Evolutionary conservation across 2,888 invertebrate genomes (phyloP).

Genomic region (Sphaerophoria taeniata): DNA sequence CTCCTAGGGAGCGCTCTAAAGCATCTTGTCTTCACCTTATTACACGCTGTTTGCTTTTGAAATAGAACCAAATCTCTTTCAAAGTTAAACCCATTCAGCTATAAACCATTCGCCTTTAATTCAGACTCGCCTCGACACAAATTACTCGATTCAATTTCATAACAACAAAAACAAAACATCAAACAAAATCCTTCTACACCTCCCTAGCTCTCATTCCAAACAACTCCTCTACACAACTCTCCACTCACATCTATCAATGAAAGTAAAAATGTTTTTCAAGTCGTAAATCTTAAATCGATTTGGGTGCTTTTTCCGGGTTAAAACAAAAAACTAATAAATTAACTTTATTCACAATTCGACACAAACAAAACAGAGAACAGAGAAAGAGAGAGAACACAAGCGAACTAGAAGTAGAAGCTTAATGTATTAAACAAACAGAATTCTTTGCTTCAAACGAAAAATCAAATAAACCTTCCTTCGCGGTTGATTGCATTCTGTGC

Average conservation of each 20-base stretch:
- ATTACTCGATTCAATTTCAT: too few species aligned
- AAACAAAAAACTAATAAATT: slow-evolving; percentile 15
- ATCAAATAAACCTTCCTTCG: slow-evolving; percentile 63
- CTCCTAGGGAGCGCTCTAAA: too few species aligned
- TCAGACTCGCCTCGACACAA: too few species aligned
- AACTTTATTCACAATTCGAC: slow-evolving; percentile 40
- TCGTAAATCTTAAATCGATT: slow-evolving; percentile 53
- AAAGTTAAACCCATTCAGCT: too few species aligned
- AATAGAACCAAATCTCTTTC: too few species aligned
- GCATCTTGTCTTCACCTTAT: too few species aligned
- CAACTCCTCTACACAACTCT: neutral
- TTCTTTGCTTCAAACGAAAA: slow-evolving; percentile 53
- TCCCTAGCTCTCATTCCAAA: slow-evolving; percentile 7
- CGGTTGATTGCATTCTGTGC: slow-evolving; percentile 26
- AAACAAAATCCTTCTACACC: slow-evolving; percentile 25
- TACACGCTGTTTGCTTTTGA: too few species aligned
- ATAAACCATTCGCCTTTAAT: too few species aligned
- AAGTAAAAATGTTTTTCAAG: slow-evolving; percentile 31
- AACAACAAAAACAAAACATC: too few species aligned
- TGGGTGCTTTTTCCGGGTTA: slow-evolving; percentile 19
- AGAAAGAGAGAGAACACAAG: too few species aligned
- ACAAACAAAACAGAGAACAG: neutral
- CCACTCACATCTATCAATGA: neutral
- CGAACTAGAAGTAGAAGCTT: neutral
- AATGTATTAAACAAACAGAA: slow-evolving; percentile 59